Percentiles rank a stretch among this genome's conserved stretches.
Conservation (phyloP, 1,140 invertebrate genomes). For the Himalopsyche phryganea region DNA sequence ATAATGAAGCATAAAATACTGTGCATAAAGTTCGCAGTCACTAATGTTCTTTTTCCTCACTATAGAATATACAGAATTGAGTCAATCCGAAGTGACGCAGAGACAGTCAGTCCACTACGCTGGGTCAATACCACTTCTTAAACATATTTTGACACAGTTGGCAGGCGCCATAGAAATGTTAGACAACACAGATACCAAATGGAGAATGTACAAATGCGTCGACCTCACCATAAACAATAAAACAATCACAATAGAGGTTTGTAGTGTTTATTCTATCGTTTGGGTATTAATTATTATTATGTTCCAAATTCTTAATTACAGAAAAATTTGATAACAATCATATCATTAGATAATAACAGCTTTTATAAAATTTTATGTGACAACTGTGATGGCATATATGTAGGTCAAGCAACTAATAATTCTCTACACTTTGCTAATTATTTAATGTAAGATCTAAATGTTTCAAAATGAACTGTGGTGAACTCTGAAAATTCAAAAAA, state of each 20-base stretch:
- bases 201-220: slow-evolving; percentile 75
- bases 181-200: slow-evolving; percentile 62
- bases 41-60: slow-evolving; percentile 23
- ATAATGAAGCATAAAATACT: neutral
- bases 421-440: too few relatives aligned
- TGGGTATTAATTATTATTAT: too few relatives aligned
- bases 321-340: too few relatives aligned
- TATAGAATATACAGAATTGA: slow-evolving; percentile 93
- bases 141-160: slow-evolving; percentile 79
- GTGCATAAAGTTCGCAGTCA: neutral
- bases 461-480: too few relatives aligned
- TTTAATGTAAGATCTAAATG: too few relatives aligned
- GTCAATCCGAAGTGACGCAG: slow-evolving; percentile 88
- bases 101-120: slow-evolving; percentile 84
- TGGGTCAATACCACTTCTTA: slow-evolving; percentile 73
- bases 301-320: too few relatives aligned
- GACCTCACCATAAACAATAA: slow-evolving; percentile 81
- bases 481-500: too few relatives aligned
- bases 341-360: too few relatives aligned
- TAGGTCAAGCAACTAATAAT: too few relatives aligned
- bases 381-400: too few relatives aligned
- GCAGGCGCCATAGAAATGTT: slow-evolving; percentile 75
- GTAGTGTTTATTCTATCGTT: neutral
- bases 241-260: slow-evolving; percentile 78
- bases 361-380: too few relatives aligned